Base-by-base conservation (phyloP, 2,888 invertebrate species). In the Nycteola revayana region DNA sequence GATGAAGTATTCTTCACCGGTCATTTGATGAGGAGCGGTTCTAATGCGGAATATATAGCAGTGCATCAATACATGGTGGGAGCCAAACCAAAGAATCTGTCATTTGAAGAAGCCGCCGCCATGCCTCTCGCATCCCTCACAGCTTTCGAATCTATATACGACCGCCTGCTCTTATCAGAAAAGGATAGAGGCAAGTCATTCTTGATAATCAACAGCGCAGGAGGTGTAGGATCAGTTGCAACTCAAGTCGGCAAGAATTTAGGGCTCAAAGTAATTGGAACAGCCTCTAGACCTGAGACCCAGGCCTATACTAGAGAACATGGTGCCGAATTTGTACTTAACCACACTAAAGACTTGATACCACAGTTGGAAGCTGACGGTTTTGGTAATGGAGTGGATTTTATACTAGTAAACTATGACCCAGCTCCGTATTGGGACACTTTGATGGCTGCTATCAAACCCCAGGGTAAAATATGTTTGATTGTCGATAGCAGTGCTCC, bases 401-500 rank as follows among this genome's bases (percentile, higher is more conserved):
- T 60, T 24, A 82, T 87, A 27, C 42, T 87, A 4, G 76, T 83
- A 0, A 85, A 82, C 39, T 85, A 75, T 42, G 86, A 87, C 39
- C 87, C 87, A 7, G 80, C 62, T 21, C 82, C 81, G 1, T 86
- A 87, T 26, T 87, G 87, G 87, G 61, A 82, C 18, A 76, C 73
- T 1, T 27, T 87, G 30, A 78, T 75, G 66, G 63, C 69, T 43
- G 72, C 57, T 7, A 78, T 82, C 4, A 87, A 82, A 36, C 75
- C 87, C 5, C 82, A 83, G 48, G 87, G 87, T 1, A 76, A 52
- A 42, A 87, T 87, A 11, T 85, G 87, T 45, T 48, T 81, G 17
- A 60, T 87, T 28, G 87, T 85, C 0, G 85, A 87, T 27, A 76
- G 79, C 46, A 77, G 71, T 52, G 68, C 75, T 2, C 59, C 73